phyloP scores from a whole-genome alignment of 2,797 vertebrate species.

The Epinephelus coioides region DNA sequence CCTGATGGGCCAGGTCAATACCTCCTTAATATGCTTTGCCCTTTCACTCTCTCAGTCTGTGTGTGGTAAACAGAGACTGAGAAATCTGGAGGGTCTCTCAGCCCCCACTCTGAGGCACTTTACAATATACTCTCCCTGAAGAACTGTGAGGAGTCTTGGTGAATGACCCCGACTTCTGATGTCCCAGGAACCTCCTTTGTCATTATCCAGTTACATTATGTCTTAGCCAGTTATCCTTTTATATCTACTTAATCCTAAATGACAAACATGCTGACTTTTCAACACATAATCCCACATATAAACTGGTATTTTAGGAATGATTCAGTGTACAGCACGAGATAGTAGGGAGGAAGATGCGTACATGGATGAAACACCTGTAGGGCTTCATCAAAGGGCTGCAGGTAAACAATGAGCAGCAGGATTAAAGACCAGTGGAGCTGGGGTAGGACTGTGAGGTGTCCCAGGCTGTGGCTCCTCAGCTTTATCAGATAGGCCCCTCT shows the following conservation, averaged over 20 bases:
- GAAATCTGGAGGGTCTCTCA: slow-evolving; percentile 65
- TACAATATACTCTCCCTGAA: slow-evolving; percentile 62
- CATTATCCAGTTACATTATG: slow-evolving; percentile 5
- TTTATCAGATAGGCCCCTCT: slow-evolving; percentile 83
- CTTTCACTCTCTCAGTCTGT: slow-evolving; percentile 73
- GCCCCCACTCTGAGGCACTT: slow-evolving; percentile 57
- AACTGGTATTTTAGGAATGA: neutral
- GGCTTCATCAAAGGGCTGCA: slow-evolving; percentile 79
- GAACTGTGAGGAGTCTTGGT: slow-evolving; percentile 32
- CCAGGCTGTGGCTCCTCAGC: slow-evolving; percentile 62
- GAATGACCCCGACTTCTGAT: slow-evolving; percentile 45
- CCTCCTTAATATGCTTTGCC: slow-evolving; percentile 77
- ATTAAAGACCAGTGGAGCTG: slow-evolving; percentile 81
- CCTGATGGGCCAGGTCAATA: slow-evolving; percentile 73
- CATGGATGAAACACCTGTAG: slow-evolving; percentile 71
- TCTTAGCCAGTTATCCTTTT: slow-evolving; percentile 11
- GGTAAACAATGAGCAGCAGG: slow-evolving; percentile 77
- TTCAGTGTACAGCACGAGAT: slow-evolving; percentile 1
- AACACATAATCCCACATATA: neutral
- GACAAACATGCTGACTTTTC: slow-evolving; percentile 6
- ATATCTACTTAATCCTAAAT: slow-evolving; percentile 2
- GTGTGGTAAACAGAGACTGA: slow-evolving; percentile 76
- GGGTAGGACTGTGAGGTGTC: slow-evolving; percentile 78
- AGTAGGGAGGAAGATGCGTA: slow-evolving; percentile 11
- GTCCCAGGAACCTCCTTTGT: slow-evolving; percentile 19